Evolutionary conservation across 1,140 invertebrate species (phyloP).

Genomic region (Leptinotarsa texana): DNA sequence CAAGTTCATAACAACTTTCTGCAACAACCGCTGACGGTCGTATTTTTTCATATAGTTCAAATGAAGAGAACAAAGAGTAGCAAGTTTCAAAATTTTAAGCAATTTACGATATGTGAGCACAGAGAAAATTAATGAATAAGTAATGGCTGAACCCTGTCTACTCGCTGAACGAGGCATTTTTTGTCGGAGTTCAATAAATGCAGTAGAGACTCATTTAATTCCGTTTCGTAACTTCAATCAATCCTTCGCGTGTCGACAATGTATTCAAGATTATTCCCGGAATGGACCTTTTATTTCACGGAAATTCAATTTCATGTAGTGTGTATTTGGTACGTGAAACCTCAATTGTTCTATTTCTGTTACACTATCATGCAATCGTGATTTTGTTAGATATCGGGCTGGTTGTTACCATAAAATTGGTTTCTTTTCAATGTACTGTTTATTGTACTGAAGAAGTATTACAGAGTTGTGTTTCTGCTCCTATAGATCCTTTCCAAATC

Average conservation of each 20-base stretch:
- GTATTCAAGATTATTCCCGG: background rate
- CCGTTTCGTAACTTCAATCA: background rate
- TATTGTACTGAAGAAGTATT: background rate
- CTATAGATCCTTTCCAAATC: background rate
- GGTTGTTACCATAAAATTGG: background rate
- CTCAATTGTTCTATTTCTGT: background rate
- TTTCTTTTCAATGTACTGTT: background rate
- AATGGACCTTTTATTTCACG: background rate
- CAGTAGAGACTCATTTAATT: background rate
- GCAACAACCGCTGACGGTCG: too few relatives aligned
- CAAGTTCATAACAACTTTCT: too few relatives aligned
- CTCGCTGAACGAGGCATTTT: too few relatives aligned
- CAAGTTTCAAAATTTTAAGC: too few relatives aligned
- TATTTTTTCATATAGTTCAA: too few relatives aligned
- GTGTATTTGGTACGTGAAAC: background rate
- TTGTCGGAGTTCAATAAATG: too few relatives aligned
- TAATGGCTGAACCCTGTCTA: too few relatives aligned
- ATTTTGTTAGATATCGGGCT: background rate
- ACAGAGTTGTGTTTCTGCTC: background rate
- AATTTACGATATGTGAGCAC: too few relatives aligned
- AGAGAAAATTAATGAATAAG: too few relatives aligned
- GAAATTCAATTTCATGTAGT: background rate
- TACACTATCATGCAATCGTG: conserved; percentile 1
- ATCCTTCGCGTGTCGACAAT: background rate
- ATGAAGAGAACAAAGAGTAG: too few relatives aligned